Evolutionary conservation across 2,888 invertebrate genomes (phyloP), one percentile per base, ranked within the genome.

Genomic region (Parnassius glacialis): DNA sequence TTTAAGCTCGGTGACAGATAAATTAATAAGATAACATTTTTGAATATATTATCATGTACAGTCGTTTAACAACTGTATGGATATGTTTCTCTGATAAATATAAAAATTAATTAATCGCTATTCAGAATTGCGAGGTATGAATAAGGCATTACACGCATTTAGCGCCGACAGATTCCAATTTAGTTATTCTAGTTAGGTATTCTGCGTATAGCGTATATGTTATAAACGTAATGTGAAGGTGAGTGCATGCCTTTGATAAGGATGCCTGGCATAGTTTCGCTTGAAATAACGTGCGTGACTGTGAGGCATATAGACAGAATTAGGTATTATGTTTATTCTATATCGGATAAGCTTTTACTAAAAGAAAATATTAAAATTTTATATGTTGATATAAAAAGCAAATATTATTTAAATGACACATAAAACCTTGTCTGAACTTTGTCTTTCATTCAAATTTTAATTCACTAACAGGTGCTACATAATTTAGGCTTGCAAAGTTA

Each of bases 221-320:
- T 79, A 78, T 79, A 75, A 81, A 76, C 79, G 74, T 80, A 75
- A 78, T 80, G 74, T 70, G 76, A 75, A 80, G 83, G 80, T 82
- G 81, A 80, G 81, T 82, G 84, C 83, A 87, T 87, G 82, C 88
- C 87, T 87, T 84, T 87, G 88, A 87, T 87, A 83, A 84, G 85
- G 81, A 85, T 87, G 81, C 84, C 70, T 73, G 65, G 80, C 83
- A 89, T 89, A 84, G 84, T 83, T 87, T 71, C 74, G 64, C 67
- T 59, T 61, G 53, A 60, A 61, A 68, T 71, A 78, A 76, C 80
- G 82, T 81, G 78, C 80, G 79, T 75, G 77, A 69, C 72, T 74
- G 71, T 66, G 71, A 67, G 70, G 68, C 68, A 69, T 58, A 59
- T 61, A 60, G 57, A 58, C 64, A 66, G 61, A 63, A 61, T 68